Evolutionary conservation across 2,113 vertebrate species (phyloP), one percentile per base, ranked within the genome.

Genomic region (Apteryx mantelli): DNA sequence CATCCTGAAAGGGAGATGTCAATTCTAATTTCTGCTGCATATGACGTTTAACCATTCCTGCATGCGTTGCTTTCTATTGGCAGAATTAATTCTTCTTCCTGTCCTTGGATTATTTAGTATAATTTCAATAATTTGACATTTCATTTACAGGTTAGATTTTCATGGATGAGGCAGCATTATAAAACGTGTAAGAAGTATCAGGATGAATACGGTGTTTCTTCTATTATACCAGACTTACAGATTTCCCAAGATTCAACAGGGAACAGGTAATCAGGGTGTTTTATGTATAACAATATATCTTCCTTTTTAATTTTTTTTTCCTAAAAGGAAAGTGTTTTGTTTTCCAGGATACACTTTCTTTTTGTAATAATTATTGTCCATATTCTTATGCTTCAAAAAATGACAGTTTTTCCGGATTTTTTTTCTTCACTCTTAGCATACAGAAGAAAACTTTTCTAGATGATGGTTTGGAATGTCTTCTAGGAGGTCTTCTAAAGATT

Each of bases 151-250:
- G 97, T 98, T 96, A 98, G 98, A 83, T 98, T 99, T 93, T 98
- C 97, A 17, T 98, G 98, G 95, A 99, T 99, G 98, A 98, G 98
- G 95, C 97, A 98, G 91, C 98, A 99, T 97, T 99, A 98, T 96
- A 98, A 98, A 97, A 97, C 97, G 6, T 99, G 99, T 97, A 98
- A 98, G 97, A 98, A 97, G 96, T 99, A 99, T 97, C 98, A 98
- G 94, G 98, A 99, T 96, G 98, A 99, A 96, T 98, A 98, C 96
- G 98, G 98, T 87, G 96, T 97, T 95, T 91, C 97, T 78, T 95
- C 97, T 97, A 63, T 98, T 96, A 98, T 98, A 96, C 98, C 98
- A 97, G 98, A 98, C 91, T 98, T 98, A 95, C 97, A 98, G 91
- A 98, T 98, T 96, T 96, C 98, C 81, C 98, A 98, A 87, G 98